Base-by-base conservation (phyloP, 2,888 invertebrate genomes). In the Vandiemenella viatica region DNA sequence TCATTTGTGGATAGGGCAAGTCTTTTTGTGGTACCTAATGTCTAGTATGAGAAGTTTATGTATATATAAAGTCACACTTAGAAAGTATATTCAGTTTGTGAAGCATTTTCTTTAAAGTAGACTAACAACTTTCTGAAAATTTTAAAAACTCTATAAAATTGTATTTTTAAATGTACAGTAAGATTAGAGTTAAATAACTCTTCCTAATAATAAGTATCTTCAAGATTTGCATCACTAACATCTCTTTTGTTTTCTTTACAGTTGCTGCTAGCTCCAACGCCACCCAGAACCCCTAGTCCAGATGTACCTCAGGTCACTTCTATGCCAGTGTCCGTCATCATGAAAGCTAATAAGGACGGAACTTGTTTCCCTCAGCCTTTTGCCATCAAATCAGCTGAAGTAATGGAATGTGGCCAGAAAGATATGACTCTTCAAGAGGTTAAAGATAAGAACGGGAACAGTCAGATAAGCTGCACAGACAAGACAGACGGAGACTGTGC, bases 271-370 rank as follows among this genome's bases (percentile, higher is more conserved):
- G 46, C 56, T n/a, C 49, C 52, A 32, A 52, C 55, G 13, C 55
- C 55, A 37, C 56, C 57, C 32, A 53, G 62, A 37, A 61, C 62
- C 17, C 63, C 66, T 5, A 68, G 67, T 54, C 76, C 76, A 6
- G 73, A 59, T 64, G 61, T 62, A 21, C 59, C 66, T 40, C 48
- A 19, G n/a, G 52, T 59, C n/a, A 62, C 63, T 3, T 57, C 61
- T 4, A 58, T 63, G 50, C 63, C 65, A 22, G 72, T 79, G 22
- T 87, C 88, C 10, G 90, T 91, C 55, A 90, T 90, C 57, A 89
- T 88, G 85, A 78, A 78, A 57, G 88, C 84, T 6, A 81, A 83
- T 64, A 81, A 82, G 54, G 83, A 86, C 61, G 89, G 88, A 40
- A 80, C 83, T 26, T 84, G 80, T 68, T 61, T 59, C 19, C 63